Conservation (phyloP, 2,113 vertebrate genomes). For the Nothocercus julius region DNA sequence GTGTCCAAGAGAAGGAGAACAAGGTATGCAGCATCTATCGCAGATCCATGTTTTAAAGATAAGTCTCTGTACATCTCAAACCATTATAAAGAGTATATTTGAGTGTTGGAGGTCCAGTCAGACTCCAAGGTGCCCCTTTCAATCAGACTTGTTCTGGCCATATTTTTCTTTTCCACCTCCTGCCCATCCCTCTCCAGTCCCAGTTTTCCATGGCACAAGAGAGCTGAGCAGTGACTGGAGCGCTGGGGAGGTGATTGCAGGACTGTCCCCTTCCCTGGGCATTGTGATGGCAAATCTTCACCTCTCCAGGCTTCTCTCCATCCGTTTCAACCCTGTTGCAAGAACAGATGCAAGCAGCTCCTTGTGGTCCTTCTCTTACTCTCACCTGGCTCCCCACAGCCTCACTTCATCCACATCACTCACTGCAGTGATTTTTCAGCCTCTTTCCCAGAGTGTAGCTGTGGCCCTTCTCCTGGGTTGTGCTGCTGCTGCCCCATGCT, state of each 20-base stretch:
- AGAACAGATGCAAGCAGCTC: background rate
- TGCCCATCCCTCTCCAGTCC: too few species aligned
- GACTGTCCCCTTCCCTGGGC: background rate
- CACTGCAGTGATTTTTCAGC: too few species aligned
- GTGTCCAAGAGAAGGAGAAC: background rate
- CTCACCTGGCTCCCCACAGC: background rate
- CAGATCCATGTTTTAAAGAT: background rate
- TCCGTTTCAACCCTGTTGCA: background rate
- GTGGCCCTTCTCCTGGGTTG: background rate
- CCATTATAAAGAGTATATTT: background rate
- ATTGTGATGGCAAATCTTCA: background rate
- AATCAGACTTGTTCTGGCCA: background rate
- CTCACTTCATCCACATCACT: too few species aligned
- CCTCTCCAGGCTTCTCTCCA: background rate
- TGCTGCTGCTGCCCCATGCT: background rate
- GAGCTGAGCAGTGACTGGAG: background rate
- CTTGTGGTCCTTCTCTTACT: background rate
- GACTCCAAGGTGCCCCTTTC: background rate
- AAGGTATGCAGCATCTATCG: background rate
- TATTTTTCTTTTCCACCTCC: background rate
- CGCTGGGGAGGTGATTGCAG: background rate
- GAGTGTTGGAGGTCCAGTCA: fast-evolving
- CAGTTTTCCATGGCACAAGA: background rate
- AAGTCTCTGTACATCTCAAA: background rate
- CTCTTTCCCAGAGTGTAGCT: too few species aligned